A percentile compares a stretch with the other conserved stretches of the same genome.
Conservation (phyloP, 1,140 invertebrate species). For the Telenomus remus region DNA sequence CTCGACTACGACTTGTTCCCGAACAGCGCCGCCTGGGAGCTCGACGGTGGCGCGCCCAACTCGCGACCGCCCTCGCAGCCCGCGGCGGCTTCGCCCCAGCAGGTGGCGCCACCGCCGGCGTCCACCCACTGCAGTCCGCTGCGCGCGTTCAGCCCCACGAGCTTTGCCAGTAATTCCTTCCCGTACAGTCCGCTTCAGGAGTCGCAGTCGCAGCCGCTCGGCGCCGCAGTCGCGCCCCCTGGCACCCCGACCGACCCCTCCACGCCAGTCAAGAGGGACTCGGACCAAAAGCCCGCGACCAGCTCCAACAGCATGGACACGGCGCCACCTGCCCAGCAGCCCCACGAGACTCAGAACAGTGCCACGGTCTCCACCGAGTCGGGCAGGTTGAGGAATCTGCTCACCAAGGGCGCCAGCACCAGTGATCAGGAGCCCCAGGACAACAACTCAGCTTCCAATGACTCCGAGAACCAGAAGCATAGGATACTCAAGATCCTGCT, state of each 20-base stretch:
- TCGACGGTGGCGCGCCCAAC: constrained; percentile 70
- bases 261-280: constrained; percentile 1
- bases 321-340: constrained; percentile 21
- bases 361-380: constrained; percentile 75
- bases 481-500: constrained; percentile 85
- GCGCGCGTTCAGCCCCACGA: constrained; percentile 70
- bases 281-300: constrained; percentile 6
- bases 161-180: constrained; percentile 75
- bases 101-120: constrained; percentile 58
- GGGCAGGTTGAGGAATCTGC: constrained; percentile 80
- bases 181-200: constrained; percentile 78
- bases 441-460: constrained; percentile 63
- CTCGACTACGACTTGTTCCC: constrained; percentile 79
- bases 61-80: constrained; percentile 76
- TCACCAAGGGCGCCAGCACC: constrained; percentile 78
- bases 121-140: constrained; percentile 68
- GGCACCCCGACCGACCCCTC: constrained; percentile 52
- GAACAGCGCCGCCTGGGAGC: constrained; percentile 75
- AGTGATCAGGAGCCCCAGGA: constrained; percentile 72
- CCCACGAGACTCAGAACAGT: constrained; percentile 28
- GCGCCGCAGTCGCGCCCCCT: constrained; percentile 55
- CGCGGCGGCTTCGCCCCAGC: constrained; percentile 68
- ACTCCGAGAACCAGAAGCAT: constrained; percentile 73
- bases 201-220: constrained; percentile 62
- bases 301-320: constrained; percentile 4